Conservation (phyloP, 2,797 vertebrate genomes). For the Periophthalmus magnuspinnatus region DNA sequence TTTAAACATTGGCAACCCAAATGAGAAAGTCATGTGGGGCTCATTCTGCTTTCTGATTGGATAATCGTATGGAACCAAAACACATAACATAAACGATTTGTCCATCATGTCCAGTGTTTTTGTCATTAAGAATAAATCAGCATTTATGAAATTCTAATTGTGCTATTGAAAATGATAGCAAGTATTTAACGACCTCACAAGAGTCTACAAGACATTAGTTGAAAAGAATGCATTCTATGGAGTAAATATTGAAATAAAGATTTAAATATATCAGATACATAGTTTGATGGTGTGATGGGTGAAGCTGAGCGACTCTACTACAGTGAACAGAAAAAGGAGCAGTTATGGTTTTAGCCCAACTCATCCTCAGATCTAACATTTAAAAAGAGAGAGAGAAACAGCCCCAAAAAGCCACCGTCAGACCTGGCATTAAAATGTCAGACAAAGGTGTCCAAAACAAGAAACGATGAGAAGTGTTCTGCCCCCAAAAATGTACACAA, state of each 20-base stretch:
- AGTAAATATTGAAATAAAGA: not conserved
- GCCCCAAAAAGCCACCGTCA: not conserved
- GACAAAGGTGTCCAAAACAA: not conserved
- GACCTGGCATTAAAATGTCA: not conserved
- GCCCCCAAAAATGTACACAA: too few relatives aligned
- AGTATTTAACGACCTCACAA: too few relatives aligned
- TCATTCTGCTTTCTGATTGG: too few relatives aligned
- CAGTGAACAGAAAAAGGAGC: slow-evolving; percentile 39
- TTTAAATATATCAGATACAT: too few relatives aligned
- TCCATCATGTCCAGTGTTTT: too few relatives aligned
- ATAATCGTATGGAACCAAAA: too few relatives aligned
- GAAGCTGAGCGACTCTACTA: slow-evolving; percentile 51
- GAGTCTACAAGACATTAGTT: not conserved
- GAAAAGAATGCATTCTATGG: not conserved
- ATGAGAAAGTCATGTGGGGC: too few relatives aligned
- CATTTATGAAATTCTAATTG: too few relatives aligned
- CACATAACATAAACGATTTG: too few relatives aligned
- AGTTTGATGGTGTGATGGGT: slow-evolving; percentile 53
- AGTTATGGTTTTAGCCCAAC: slow-evolving; percentile 59
- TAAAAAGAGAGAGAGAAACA: not conserved
- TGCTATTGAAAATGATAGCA: too few relatives aligned
- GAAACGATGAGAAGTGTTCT: not conserved
- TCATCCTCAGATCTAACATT: slow-evolving; percentile 17
- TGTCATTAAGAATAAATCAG: too few relatives aligned
- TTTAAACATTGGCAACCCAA: too few relatives aligned